phyloP scores from a whole-genome alignment of 2,888 invertebrate genomes.

The Ectemnius continuus region DNA sequence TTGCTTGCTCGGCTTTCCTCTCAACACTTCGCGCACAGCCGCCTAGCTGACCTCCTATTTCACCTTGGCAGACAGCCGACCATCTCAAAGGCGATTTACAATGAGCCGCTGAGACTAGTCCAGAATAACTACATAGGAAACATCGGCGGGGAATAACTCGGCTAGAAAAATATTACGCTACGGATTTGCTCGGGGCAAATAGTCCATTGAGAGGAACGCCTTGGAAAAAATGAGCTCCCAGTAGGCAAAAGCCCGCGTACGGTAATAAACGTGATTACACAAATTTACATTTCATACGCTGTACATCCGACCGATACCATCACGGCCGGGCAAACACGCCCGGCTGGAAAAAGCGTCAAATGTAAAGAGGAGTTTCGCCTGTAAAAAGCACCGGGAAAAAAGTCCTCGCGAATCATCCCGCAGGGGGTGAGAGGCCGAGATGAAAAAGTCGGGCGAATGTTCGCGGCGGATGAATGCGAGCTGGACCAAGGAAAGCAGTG shows the following conservation, averaged over 20 bases:
- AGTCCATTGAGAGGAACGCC: neutral
- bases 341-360: no score
- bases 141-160: constrained; percentile 4
- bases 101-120: neutral
- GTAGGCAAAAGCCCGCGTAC: no score
- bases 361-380: no score
- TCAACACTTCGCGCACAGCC: no score
- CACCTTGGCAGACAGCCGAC: constrained; percentile 33
- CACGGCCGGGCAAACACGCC: no score
- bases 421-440: neutral
- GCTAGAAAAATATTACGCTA: constrained; percentile 25
- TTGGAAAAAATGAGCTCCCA: constrained; percentile 23
- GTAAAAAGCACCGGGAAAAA: no score
- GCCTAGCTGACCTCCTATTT: constrained; percentile 48
- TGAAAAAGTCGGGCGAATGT: neutral
- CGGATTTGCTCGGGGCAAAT: constrained; percentile 25
- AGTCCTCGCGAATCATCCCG: neutral
- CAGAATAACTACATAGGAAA: constrained; percentile 18
- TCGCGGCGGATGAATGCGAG: neutral
- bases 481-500: constrained; percentile 7
- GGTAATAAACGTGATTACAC: no score
- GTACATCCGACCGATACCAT: no score
- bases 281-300: no score
- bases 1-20: constrained; percentile 34
- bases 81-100: constrained; percentile 34